Conservation (phyloP, 2,888 invertebrate species). For the Lycophotia porphyrea region DNA sequence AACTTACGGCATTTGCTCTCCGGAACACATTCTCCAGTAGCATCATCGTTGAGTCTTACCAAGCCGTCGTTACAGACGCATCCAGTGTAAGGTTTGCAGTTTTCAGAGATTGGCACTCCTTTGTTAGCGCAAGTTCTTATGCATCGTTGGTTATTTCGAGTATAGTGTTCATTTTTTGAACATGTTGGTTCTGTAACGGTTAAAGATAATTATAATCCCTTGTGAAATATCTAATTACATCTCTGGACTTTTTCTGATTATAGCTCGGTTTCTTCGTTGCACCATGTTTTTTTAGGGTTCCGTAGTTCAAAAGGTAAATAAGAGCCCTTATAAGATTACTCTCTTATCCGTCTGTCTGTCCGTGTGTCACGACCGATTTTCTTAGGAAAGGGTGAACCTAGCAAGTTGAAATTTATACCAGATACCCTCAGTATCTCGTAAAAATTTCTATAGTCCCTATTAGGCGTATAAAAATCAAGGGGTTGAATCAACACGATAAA, state of each 20-base stretch:
- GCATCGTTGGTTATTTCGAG: slow-evolving; percentile 36
- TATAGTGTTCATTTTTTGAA: slow-evolving; percentile 44
- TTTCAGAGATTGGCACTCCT: not conserved
- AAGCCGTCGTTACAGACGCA: slow-evolving; percentile 49
- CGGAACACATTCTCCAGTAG: slow-evolving; percentile 59
- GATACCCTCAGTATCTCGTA: too few relatives aligned
- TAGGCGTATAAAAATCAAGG: too few relatives aligned
- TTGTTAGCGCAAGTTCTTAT: slow-evolving; percentile 56
- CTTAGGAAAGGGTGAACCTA: too few relatives aligned
- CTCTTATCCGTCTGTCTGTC: too few relatives aligned
- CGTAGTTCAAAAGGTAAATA: too few relatives aligned
- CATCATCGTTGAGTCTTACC: slow-evolving; percentile 50
- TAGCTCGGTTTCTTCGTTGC: not conserved
- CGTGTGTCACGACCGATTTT: too few relatives aligned
- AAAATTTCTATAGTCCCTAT: too few relatives aligned
- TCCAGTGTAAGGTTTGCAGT: slow-evolving; percentile 51
- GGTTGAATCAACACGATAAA: too few relatives aligned
- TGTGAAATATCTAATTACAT: not conserved
- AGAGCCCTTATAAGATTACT: too few relatives aligned
- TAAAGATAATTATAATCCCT: not conserved
- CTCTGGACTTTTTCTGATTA: not conserved
- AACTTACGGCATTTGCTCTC: slow-evolving; percentile 56
- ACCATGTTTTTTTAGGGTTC: too few relatives aligned
- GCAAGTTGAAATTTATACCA: too few relatives aligned
- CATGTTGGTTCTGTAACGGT: slow-evolving; percentile 25